Conservation (phyloP, 2,797 vertebrate species). For the Pseudochaenichthys georgianus region DNA sequence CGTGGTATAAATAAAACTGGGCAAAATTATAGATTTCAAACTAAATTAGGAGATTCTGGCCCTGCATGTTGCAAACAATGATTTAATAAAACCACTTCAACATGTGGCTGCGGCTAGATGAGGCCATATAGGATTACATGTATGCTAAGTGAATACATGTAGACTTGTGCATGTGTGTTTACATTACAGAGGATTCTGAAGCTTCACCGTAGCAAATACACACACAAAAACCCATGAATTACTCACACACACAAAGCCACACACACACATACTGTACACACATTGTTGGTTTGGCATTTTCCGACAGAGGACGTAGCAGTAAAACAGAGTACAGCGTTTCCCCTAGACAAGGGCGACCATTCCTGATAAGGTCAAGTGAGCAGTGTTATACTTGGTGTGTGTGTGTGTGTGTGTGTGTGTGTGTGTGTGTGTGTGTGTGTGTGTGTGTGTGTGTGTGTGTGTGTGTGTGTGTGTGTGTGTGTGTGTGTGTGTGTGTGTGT, state of each 20-base stretch:
- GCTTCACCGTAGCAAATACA: slow-evolving; percentile 28
- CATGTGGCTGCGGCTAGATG: slow-evolving; percentile 48
- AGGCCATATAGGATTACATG: slow-evolving; percentile 53
- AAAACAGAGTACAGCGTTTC: slow-evolving; percentile 62
- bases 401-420: too few species aligned
- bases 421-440: too few species aligned
- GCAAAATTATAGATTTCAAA: slow-evolving; percentile 64
- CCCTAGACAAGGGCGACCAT: slow-evolving; percentile 58
- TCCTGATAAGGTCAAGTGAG: slow-evolving; percentile 74
- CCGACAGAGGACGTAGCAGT: slow-evolving; percentile 32
- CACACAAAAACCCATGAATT: background rate
- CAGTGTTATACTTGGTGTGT: slow-evolving; percentile 37
- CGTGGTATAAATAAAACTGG: slow-evolving; percentile 64
- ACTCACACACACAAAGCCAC: slow-evolving; percentile 2
- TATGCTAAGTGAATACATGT: slow-evolving; percentile 57
- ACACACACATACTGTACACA: slow-evolving; percentile 8
- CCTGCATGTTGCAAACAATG: slow-evolving; percentile 48
- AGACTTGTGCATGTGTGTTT: slow-evolving; percentile 58
- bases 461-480: too few species aligned
- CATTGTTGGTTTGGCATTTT: slow-evolving; percentile 43
- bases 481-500: too few species aligned
- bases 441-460: too few species aligned
- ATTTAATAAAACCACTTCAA: slow-evolving; percentile 61
- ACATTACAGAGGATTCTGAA: slow-evolving; percentile 48
- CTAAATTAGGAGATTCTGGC: slow-evolving; percentile 56